A percentile compares a stretch with the other conserved stretches of the same genome.
Evolutionary conservation across 2,888 invertebrate species (phyloP).

Genomic region (Xestia rhomboidea): DNA sequence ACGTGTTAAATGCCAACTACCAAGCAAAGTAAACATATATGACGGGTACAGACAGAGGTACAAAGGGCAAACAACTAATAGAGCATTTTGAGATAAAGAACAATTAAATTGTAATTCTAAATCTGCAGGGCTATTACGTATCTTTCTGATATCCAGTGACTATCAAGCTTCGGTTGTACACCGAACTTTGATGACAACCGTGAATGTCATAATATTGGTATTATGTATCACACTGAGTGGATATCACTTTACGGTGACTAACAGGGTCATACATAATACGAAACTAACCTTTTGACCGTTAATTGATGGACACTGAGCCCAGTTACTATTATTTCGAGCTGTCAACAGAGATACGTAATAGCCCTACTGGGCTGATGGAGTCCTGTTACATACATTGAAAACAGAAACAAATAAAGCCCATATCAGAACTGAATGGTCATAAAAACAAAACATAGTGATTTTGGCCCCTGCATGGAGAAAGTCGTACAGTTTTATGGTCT

Average conservation of each 20-base stretch:
- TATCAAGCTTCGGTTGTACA: no score
- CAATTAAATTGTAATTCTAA: background rate
- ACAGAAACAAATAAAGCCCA: background rate
- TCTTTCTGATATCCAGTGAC: no score
- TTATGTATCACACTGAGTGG: no score
- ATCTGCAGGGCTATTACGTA: no score
- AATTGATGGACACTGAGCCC: no score
- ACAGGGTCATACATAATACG: no score
- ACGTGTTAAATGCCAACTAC: conserved; percentile 15
- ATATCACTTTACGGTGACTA: no score
- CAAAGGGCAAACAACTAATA: conserved; percentile 4
- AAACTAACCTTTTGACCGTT: no score
- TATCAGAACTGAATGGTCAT: background rate
- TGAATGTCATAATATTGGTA: no score
- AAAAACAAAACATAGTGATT: background rate
- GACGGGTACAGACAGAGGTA: background rate
- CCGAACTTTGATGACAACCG: no score
- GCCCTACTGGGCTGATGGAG: background rate
- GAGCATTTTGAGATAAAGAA: background rate
- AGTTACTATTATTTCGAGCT: no score
- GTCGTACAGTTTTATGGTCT: background rate
- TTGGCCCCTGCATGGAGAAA: background rate
- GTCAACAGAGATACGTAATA: no score
- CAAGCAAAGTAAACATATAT: conserved; percentile 17
- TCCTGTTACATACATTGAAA: background rate